phyloP scores from a whole-genome alignment of 2,888 invertebrate species.

The Xanthostigma xanthostigma region DNA sequence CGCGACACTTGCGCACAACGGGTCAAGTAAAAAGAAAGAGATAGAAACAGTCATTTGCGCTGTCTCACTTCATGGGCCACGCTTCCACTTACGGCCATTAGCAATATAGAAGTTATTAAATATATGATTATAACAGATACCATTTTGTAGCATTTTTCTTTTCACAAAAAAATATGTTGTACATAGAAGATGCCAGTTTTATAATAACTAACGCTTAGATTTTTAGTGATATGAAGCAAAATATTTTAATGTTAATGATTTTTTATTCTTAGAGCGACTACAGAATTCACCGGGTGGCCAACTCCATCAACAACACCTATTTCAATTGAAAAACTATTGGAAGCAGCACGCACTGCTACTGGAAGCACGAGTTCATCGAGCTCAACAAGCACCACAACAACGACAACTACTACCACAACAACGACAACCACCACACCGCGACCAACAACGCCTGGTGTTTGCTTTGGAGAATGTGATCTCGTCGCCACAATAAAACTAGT shows the following conservation, averaged over 20 bases:
- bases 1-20: no score
- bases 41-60: no score
- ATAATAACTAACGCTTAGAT: no score
- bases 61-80: no score
- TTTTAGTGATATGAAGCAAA: no score
- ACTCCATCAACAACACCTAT: slow-evolving; percentile 76
- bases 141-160: no score
- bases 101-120: no score
- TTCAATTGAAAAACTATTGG: slow-evolving; percentile 66
- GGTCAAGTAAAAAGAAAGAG: no score
- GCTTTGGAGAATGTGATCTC: slow-evolving; percentile 64
- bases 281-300: slow-evolving; percentile 85
- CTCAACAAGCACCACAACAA: slow-evolving; percentile 39
- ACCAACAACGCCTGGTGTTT: slow-evolving; percentile 66
- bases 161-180: no score
- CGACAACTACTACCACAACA: slow-evolving; percentile 51
- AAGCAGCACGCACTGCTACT: slow-evolving; percentile 46
- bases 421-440: slow-evolving; percentile 52
- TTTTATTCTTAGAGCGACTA: slow-evolving; percentile 48
- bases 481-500: slow-evolving; percentile 75
- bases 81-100: no score
- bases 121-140: no score
- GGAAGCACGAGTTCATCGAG: slow-evolving; percentile 25
- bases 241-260: not conserved
- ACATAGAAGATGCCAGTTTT: no score